phyloP scores from a whole-genome alignment of 2,888 invertebrate species.

The Drosophila setosimentum region DNA sequence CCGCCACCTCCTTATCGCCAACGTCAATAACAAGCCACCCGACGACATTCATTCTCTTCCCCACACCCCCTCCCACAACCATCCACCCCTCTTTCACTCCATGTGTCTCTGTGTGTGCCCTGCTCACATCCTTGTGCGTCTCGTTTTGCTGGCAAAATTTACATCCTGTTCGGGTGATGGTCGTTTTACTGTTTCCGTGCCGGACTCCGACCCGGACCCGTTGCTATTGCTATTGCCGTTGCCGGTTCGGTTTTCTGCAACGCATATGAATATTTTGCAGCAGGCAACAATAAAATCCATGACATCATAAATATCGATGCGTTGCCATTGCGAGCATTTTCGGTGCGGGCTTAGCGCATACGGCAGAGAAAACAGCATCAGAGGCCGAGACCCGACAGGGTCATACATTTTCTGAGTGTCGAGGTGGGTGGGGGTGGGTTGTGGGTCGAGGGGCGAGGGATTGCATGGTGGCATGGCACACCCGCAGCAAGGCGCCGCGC shows the following conservation, averaged over 20 bases:
- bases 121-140: conserved; percentile 64
- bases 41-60: conserved; percentile 49
- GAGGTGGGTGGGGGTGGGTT: neutral
- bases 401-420: conserved; percentile 55
- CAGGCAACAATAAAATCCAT: conserved; percentile 84
- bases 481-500: conserved; percentile 80
- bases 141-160: conserved; percentile 79
- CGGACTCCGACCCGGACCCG: conserved; percentile 25
- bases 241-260: conserved; percentile 32
- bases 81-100: neutral
- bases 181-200: conserved; percentile 82
- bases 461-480: conserved; percentile 48
- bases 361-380: neutral
- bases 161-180: conserved; percentile 83
- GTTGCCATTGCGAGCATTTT: conserved; percentile 80
- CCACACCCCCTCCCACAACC: neutral
- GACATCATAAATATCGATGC: conserved; percentile 83
- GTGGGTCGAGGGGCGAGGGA: conserved; percentile 22
- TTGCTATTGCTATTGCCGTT: conserved; percentile 24
- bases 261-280: conserved; percentile 82
- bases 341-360: conserved; percentile 81
- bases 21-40: conserved; percentile 73
- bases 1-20: conserved; percentile 73
- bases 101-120: conserved; percentile 6
- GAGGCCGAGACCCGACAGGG: conserved; percentile 27